These are phyloP conservation scores for Calliphora vomitoria DNA, from an alignment of 2,888 invertebrate genomes.

Conservation along the genomic window DNA sequence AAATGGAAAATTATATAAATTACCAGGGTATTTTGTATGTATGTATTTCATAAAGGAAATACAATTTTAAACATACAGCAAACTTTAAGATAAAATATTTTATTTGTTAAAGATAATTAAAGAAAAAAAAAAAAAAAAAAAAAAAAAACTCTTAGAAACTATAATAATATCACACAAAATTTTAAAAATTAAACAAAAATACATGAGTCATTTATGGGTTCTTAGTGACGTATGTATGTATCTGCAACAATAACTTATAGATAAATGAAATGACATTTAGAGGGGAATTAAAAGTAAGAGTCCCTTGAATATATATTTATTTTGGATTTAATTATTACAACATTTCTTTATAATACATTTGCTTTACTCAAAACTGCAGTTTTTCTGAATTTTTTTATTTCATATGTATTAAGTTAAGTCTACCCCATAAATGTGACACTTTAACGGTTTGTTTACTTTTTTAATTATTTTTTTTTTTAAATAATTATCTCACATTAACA, in stretches of 20 bases:
- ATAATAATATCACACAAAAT: not conserved
- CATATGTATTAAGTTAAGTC: not conserved
- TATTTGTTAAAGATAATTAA: not conserved
- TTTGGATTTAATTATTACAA: no score
- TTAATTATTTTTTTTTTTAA: conserved; percentile 21
- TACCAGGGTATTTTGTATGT: not conserved
- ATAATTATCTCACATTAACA: conserved; percentile 34
- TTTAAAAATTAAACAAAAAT: not conserved
- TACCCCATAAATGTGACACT: conserved; percentile 2
- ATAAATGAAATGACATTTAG: no score
- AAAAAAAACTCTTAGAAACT: not conserved
- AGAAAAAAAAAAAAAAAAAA: not conserved
- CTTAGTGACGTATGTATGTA: not conserved
- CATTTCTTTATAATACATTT: not conserved
- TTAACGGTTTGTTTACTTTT: conserved; percentile 28
- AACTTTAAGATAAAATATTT: not conserved
- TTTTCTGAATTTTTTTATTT: conserved; percentile 6
- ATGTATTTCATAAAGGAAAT: conserved; percentile 15
- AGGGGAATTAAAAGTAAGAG: no score
- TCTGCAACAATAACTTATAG: no score
- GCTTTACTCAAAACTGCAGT: not conserved
- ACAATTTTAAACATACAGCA: not conserved
- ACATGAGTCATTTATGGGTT: not conserved
- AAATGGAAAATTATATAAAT: conserved; percentile 40
- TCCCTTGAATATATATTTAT: no score